Conservation (phyloP, 1,140 invertebrate genomes). For the Streblospio benedicti region DNA sequence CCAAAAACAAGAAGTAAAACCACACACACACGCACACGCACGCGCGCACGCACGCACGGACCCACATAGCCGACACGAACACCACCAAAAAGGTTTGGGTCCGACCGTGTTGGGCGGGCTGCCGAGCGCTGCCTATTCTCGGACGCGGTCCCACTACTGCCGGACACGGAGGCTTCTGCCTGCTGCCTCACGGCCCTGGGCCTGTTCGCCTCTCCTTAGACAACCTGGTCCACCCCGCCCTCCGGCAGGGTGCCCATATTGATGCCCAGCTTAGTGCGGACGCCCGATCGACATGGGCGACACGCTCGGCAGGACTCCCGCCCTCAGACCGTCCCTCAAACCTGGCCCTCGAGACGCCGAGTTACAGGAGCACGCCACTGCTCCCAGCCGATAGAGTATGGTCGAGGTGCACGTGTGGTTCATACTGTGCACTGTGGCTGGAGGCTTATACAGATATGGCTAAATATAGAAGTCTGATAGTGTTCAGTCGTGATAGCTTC, state of each 20-base stretch:
- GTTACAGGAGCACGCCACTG: conserved; percentile 73
- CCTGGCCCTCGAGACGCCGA: conserved; percentile 82
- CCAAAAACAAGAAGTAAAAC: too few species aligned
- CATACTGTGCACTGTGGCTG: too few species aligned
- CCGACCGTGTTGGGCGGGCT: conserved; percentile 78
- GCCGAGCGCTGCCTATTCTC: conserved; percentile 73
- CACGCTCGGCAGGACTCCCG: conserved; percentile 53
- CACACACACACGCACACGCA: too few species aligned
- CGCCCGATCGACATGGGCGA: conserved; percentile 53
- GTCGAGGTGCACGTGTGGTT: too few species aligned
- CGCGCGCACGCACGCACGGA: too few species aligned
- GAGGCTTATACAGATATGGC: too few species aligned
- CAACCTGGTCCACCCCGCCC: conserved; percentile 72
- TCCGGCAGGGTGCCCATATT: conserved; percentile 77
- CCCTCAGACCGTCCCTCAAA: conserved; percentile 74
- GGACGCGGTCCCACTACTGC: conserved; percentile 95
- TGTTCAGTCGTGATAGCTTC: too few species aligned
- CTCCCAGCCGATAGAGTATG: too few species aligned
- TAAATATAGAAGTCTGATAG: too few species aligned
- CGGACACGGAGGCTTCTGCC: conserved; percentile 90
- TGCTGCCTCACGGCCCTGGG: conserved; percentile 94
- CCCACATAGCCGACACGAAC: too few species aligned
- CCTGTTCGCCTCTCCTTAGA: conserved; percentile 84
- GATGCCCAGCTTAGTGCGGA: conserved; percentile 69
- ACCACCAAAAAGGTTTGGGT: conserved; percentile 75